These are phyloP conservation scores for Thaumetopoea pityocampa DNA, from an alignment of 1,140 invertebrate species.

Conservation along the genomic window DNA sequence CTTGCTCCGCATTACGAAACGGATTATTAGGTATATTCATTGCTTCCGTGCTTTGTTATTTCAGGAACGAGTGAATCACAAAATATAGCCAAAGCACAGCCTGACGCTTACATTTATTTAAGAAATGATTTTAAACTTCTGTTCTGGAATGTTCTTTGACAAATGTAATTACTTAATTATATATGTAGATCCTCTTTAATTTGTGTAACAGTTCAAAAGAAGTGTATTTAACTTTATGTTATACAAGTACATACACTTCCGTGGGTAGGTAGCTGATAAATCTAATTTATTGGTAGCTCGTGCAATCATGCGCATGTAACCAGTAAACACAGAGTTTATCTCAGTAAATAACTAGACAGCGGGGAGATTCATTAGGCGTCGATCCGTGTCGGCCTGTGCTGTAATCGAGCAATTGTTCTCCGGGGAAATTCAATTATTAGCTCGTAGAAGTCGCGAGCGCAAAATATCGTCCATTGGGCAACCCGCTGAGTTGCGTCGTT, in stretches of 20 bases:
- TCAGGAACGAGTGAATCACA: no score
- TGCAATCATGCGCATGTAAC: constrained; percentile 70
- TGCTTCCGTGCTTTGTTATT: constrained; percentile 16
- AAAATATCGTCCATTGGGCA: constrained; percentile 51
- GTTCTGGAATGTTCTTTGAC: no score
- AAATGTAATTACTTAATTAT: no score
- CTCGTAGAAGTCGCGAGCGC: constrained; percentile 41
- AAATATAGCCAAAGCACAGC: no score
- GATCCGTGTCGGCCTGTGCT: constrained; percentile 62
- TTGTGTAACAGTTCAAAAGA: no score
- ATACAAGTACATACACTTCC: no score
- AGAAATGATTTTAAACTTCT: no score
- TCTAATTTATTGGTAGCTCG: constrained; percentile 69
- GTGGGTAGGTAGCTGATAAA: constrained; percentile 58
- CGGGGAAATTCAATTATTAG: constrained; percentile 68
- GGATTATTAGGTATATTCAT: constrained; percentile 32
- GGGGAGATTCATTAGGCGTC: constrained; percentile 73
- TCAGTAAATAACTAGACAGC: constrained; percentile 73
- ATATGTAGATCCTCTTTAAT: no score
- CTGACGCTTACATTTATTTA: background rate
- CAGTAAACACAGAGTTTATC: constrained; percentile 71
- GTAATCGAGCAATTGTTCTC: constrained; percentile 74
- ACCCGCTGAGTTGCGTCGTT: constrained; percentile 43
- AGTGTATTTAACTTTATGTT: no score
- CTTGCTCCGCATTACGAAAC: constrained; percentile 49